phyloP scores from a whole-genome alignment of 2,888 invertebrate genomes.

The Steromphala cineraria region DNA sequence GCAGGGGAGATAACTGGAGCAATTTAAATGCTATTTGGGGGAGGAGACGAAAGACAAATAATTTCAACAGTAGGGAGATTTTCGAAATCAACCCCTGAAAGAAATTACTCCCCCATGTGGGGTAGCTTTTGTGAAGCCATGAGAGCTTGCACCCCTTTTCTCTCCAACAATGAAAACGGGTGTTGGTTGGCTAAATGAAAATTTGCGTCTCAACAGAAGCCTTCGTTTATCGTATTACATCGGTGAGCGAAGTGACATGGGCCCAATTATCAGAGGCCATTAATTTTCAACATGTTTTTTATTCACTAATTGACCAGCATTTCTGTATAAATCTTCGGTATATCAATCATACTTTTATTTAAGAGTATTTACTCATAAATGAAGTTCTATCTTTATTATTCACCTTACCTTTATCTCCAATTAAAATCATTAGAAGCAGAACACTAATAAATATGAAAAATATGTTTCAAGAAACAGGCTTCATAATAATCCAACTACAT shows the following conservation, averaged over 20 bases:
- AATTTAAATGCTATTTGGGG: slow-evolving; percentile 13
- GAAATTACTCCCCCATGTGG: neutral
- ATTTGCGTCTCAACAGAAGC: neutral
- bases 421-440: no score
- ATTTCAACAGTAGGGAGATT: slow-evolving; percentile 6
- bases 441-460: no score
- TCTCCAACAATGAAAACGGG: neutral
- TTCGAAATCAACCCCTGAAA: neutral
- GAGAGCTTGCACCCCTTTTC: neutral
- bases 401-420: no score
- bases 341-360: no score
- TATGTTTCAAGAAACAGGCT: no score
- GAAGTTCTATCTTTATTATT: no score
- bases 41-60: slow-evolving; percentile 4
- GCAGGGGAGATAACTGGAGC: slow-evolving; percentile 18
- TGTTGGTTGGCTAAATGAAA: neutral
- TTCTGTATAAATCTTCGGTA: no score
- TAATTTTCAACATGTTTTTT: no score
- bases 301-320: no score
- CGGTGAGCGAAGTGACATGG: neutral
- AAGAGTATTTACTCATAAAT: no score
- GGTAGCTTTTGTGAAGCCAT: neutral
- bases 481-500: no score
- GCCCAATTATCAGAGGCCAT: no score
- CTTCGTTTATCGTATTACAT: slow-evolving; percentile 12